phyloP scores from a whole-genome alignment of 2,888 invertebrate genomes.

The Spodoptera littoralis region DNA sequence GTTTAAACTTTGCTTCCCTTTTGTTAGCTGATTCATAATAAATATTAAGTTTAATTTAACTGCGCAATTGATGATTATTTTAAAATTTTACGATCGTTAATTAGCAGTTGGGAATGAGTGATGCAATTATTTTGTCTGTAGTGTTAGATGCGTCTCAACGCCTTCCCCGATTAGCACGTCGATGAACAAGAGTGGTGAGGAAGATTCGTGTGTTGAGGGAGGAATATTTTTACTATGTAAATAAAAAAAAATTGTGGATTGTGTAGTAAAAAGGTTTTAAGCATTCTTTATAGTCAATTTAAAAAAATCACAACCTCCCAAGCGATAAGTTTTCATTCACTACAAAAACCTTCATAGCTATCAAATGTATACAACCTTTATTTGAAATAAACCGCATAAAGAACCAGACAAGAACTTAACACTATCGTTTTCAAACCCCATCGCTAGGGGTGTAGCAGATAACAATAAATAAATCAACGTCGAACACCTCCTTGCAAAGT shows the following conservation, averaged over 20 bases:
- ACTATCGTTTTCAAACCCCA: conserved; percentile 56
- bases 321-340: too few species aligned
- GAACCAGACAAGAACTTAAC: neutral
- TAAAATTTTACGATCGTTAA: conserved; percentile 29
- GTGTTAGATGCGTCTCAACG: neutral
- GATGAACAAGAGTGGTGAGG: too few species aligned
- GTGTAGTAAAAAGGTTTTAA: too few species aligned
- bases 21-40: conserved; percentile 32
- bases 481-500: conserved; percentile 55
- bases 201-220: too few species aligned
- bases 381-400: too few species aligned
- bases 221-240: too few species aligned
- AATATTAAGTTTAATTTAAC: conserved; percentile 39
- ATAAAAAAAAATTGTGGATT: too few species aligned
- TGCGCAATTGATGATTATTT: conserved; percentile 34
- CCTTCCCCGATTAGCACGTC: too few species aligned
- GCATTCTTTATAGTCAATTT: too few species aligned
- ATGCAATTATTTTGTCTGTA: neutral
- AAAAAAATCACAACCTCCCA: too few species aligned
- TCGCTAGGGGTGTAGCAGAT: conserved; percentile 58
- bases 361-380: too few species aligned
- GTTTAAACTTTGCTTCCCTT: conserved; percentile 45
- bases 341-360: too few species aligned
- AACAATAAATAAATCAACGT: conserved; percentile 81
- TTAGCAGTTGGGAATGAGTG: conserved; percentile 19